phyloP scores from a whole-genome alignment of 2,113 vertebrate genomes.

The Theropithecus gelada region DNA sequence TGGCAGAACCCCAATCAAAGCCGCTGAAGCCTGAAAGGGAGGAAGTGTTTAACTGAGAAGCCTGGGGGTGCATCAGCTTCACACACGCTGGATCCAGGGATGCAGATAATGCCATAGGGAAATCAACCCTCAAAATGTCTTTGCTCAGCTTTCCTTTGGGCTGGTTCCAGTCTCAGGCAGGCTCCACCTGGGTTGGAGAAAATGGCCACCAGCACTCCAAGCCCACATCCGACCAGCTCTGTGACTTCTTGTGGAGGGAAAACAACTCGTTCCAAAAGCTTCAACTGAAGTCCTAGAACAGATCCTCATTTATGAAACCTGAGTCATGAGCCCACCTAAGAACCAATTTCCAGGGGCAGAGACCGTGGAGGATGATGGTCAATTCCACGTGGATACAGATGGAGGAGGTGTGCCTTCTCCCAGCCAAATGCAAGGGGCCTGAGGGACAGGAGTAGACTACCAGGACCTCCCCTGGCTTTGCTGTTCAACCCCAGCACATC shows the following conservation, averaged over 20 bases:
- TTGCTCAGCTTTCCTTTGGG: background rate
- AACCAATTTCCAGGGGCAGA: rapidly evolving
- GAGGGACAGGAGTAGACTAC: background rate
- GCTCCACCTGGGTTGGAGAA: rapidly evolving
- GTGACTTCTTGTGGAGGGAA: background rate
- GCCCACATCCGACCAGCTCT: no score
- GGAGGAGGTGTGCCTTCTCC: rapidly evolving
- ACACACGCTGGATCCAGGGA: rapidly evolving
- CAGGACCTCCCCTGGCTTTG: background rate
- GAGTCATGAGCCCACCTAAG: background rate
- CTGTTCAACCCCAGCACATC: rapidly evolving
- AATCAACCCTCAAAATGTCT: rapidly evolving
- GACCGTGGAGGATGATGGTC: rapidly evolving
- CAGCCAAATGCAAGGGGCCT: rapidly evolving
- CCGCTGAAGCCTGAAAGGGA: background rate
- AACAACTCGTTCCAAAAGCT: background rate
- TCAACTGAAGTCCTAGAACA: background rate
- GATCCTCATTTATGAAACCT: background rate
- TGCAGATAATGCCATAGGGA: rapidly evolving
- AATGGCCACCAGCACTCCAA: background rate
- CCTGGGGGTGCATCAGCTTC: no score
- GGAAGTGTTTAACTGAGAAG: background rate
- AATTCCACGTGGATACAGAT: rapidly evolving
- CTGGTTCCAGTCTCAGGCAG: no score
- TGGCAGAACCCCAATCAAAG: background rate